phyloP scores from a whole-genome alignment of 2,113 vertebrate genomes.

The Larimichthys polyactis region DNA sequence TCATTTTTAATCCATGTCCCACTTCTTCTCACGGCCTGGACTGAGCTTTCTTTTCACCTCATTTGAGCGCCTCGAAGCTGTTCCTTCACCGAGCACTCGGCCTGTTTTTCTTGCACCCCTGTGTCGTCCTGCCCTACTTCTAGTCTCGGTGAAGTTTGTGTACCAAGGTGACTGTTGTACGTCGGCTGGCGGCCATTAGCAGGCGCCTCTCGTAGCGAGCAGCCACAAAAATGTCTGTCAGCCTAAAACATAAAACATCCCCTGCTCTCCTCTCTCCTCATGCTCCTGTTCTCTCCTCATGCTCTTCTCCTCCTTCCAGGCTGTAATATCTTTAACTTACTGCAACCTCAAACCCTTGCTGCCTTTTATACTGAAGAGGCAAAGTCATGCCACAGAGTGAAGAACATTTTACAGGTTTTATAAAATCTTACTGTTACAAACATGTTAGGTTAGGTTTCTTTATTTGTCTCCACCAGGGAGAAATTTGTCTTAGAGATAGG shows the following conservation, averaged over 20 bases:
- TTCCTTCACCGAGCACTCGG: not conserved
- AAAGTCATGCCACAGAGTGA: not conserved
- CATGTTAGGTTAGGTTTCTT: no score
- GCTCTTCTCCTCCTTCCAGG: not conserved
- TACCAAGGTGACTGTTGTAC: constrained; percentile 37
- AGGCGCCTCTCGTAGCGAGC: constrained; percentile 6
- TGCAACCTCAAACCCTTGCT: not conserved
- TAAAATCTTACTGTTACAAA: no score
- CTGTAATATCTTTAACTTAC: not conserved
- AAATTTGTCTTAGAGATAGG: no score
- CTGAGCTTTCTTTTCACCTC: not conserved
- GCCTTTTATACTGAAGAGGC: not conserved
- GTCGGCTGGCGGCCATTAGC: constrained; percentile 41
- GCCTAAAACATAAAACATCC: not conserved
- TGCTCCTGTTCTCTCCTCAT: no score
- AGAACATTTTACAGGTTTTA: no score
- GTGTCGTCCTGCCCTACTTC: constrained; percentile 33
- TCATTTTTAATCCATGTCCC: not conserved
- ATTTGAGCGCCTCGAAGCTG: constrained; percentile 7
- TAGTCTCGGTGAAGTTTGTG: constrained; percentile 29
- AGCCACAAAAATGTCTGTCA: constrained; percentile 22
- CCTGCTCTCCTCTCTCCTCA: not conserved
- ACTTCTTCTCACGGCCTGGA: not conserved
- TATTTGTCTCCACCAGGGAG: no score
- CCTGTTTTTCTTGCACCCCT: constrained; percentile 26